Conservation (phyloP, 2,888 invertebrate species). For the Fragum fragum region DNA sequence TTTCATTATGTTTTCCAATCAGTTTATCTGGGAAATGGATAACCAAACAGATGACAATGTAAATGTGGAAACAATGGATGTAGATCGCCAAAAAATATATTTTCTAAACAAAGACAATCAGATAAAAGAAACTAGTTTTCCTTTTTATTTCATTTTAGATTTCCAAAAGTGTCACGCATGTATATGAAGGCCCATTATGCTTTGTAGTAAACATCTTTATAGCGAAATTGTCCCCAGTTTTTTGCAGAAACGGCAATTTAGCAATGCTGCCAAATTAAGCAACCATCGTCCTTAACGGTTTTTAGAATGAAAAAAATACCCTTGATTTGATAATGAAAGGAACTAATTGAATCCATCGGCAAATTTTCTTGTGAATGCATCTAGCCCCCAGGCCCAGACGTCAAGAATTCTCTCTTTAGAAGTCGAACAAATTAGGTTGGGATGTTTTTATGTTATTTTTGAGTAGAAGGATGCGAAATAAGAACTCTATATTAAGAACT, state of each 20-base stretch:
- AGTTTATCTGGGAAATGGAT: too few relatives aligned
- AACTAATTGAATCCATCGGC: constrained; percentile 3
- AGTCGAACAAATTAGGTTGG: not conserved
- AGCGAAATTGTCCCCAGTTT: not conserved
- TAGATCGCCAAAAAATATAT: too few relatives aligned
- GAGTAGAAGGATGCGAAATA: not conserved
- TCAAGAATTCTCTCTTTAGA: not conserved
- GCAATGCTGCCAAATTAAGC: not conserved
- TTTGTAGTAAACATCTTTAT: too few relatives aligned
- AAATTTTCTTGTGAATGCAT: not conserved
- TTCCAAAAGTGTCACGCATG: too few relatives aligned
- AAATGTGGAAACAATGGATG: too few relatives aligned
- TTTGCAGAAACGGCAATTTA: not conserved
- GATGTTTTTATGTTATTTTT: not conserved
- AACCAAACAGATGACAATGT: too few relatives aligned
- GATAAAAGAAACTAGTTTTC: too few relatives aligned
- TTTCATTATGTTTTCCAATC: too few relatives aligned
- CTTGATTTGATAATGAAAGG: constrained; percentile 3
- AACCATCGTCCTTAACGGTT: not conserved
- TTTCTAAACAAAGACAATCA: too few relatives aligned
- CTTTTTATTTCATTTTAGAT: too few relatives aligned
- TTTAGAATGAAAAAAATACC: not conserved
- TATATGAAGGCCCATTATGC: too few relatives aligned
- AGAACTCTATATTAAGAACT: not conserved
- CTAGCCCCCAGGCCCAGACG: not conserved